Evolutionary conservation across 2,888 invertebrate genomes (phyloP).

Genomic region (Tinea semifulvella): DNA sequence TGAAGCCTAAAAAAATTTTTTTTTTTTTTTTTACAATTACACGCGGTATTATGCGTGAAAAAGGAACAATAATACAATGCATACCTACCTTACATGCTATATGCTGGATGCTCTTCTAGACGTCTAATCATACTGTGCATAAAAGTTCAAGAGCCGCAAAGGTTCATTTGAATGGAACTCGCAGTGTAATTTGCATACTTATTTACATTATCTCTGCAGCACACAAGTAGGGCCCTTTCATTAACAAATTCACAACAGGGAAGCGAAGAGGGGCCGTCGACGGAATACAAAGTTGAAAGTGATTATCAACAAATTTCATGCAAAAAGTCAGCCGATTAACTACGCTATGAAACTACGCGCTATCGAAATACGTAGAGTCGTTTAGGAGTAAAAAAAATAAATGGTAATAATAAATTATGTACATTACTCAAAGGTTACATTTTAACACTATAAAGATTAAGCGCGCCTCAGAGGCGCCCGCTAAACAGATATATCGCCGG

Average conservation of each 20-base stretch:
- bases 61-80: no score
- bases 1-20: no score
- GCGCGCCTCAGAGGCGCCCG: no score
- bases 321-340: conserved; percentile 49
- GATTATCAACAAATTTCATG: conserved; percentile 51
- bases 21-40: no score
- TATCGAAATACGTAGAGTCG: neutral
- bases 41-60: no score
- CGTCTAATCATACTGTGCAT: conserved; percentile 33
- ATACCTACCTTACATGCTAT: no score
- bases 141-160: conserved; percentile 57
- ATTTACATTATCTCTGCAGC: conserved; percentile 66
- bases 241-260: conserved; percentile 61
- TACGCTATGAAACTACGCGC: conserved; percentile 36
- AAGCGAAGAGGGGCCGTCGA: conserved; percentile 34
- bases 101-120: conserved; percentile 8
- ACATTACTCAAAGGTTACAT: no score
- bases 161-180: conserved; percentile 62
- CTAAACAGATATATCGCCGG: no score
- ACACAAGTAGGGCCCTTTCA: conserved; percentile 63
- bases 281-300: conserved; percentile 57
- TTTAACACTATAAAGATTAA: no score
- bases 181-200: conserved; percentile 63
- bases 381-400: no score
- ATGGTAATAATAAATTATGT: no score